Conservation (phyloP, 2,113 vertebrate genomes). For the Melanocharis versteri region DNA sequence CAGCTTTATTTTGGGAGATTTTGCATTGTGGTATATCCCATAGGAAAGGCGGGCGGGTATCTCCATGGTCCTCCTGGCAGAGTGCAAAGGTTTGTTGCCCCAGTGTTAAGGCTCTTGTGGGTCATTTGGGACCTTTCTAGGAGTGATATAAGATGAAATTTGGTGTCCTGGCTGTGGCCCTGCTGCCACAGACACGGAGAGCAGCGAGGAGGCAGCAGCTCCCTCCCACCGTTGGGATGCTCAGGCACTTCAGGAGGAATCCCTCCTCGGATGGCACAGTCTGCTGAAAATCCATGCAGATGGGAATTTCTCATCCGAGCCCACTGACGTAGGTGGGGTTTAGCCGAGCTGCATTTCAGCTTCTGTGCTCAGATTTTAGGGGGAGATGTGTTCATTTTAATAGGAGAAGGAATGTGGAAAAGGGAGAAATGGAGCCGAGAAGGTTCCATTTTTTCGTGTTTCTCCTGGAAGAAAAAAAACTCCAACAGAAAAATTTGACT, state of each 20-base stretch:
- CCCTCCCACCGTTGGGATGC: not conserved
- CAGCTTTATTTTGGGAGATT: not conserved
- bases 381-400: not conserved
- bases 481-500: not conserved
- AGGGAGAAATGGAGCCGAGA: not conserved
- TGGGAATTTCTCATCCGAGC: not conserved
- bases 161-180: not conserved
- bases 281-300: not conserved
- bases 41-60: rapidly evolving
- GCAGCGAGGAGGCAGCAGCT: not conserved
- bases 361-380: not conserved
- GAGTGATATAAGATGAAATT: not conserved
- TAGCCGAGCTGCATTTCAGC: not conserved
- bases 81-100: not conserved
- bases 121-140: not conserved
- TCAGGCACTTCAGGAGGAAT: not conserved
- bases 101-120: not conserved
- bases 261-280: rapidly evolving
- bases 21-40: not conserved
- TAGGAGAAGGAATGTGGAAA: not conserved
- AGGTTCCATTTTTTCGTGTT: not conserved
- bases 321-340: rapidly evolving
- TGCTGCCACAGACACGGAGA: not conserved
- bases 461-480: not conserved
- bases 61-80: not conserved